phyloP scores from a whole-genome alignment of 2,797 vertebrate genomes.

The Betta splendens region DNA sequence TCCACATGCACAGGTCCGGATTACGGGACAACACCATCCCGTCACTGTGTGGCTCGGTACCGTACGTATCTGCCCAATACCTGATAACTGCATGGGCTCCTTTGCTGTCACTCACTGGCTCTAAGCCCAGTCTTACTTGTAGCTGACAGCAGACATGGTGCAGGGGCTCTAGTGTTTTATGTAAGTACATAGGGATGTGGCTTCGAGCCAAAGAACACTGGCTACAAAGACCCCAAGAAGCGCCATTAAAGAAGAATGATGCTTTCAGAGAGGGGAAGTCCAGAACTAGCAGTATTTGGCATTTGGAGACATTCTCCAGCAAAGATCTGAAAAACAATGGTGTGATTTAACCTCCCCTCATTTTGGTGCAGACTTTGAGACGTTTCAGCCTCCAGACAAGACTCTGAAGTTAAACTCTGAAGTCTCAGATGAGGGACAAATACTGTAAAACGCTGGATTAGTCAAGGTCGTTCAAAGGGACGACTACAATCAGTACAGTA shows the following conservation, averaged over 20 bases:
- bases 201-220: conserved; percentile 47
- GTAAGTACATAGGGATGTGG: conserved; percentile 56
- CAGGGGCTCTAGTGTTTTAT: conserved; percentile 61
- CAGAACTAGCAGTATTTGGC: conserved; percentile 10
- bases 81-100: conserved; percentile 51
- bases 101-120: conserved; percentile 62
- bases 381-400: conserved; percentile 22
- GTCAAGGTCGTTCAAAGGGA: conserved; percentile 25
- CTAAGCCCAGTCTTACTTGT: conserved; percentile 46
- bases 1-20: conserved; percentile 16
- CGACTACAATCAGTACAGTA: conserved; percentile 1
- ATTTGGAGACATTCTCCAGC: conserved; percentile 33
- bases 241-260: conserved; percentile 37
- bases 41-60: conserved; percentile 51
- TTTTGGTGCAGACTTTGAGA: conserved; percentile 9
- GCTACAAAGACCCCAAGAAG: conserved; percentile 36
- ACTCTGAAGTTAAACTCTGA: conserved; percentile 12
- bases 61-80: conserved; percentile 54
- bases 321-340: conserved; percentile 33
- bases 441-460: conserved; percentile 10
- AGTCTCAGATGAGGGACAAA: too few relatives aligned
- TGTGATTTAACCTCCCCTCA: conserved; percentile 21
- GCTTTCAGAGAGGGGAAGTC: conserved; percentile 39
- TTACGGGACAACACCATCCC: conserved; percentile 49
- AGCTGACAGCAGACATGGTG: conserved; percentile 51